These are phyloP conservation scores for Chaetops frenatus DNA, from an alignment of 2,113 vertebrate genomes.

Conservation along the genomic window DNA sequence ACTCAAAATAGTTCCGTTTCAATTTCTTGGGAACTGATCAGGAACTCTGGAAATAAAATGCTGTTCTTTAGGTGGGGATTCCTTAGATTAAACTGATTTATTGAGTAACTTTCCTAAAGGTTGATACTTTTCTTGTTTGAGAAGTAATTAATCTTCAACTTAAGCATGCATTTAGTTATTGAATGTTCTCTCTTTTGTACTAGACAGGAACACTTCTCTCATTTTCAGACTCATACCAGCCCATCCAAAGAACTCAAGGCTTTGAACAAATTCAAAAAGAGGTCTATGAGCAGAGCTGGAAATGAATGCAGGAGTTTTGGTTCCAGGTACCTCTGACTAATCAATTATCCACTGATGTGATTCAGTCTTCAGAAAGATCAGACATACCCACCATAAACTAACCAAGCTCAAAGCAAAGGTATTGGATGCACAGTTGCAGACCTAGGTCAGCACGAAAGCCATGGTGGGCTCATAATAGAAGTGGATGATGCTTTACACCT, in stretches of 20 bases:
- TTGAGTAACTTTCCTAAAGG: neutral
- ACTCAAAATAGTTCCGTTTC: neutral
- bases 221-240: neutral
- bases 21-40: neutral
- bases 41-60: neutral
- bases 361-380: neutral
- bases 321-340: neutral
- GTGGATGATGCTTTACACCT: neutral
- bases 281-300: neutral
- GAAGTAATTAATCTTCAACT: accelerated
- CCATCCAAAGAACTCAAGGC: neutral
- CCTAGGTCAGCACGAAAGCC: neutral
- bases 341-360: neutral
- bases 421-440: neutral
- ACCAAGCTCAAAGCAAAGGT: neutral
- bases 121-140: neutral
- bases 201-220: accelerated
- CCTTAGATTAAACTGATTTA: neutral
- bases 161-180: accelerated
- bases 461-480: accelerated
- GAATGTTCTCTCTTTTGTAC: neutral
- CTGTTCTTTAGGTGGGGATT: neutral
- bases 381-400: accelerated
- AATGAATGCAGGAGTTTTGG: neutral
- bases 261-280: neutral